Percentiles rank a stretch among this genome's conserved stretches.
Conservation (phyloP, 2,888 invertebrate species). For the Podotricha telesiphe region DNA sequence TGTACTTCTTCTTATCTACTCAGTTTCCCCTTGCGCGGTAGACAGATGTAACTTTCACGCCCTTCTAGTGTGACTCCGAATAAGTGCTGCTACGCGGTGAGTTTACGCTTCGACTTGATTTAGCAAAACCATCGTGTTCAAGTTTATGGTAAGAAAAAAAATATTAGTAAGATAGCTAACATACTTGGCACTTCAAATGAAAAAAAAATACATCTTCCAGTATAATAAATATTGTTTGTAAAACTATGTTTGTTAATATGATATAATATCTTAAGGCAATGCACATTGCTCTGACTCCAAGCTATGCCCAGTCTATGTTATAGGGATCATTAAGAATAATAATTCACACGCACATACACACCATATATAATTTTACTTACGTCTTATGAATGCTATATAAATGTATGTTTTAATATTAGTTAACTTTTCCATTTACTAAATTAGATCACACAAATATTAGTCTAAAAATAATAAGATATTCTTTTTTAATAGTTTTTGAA, state of each 20-base stretch:
- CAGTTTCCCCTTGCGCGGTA: slow-evolving; percentile 20
- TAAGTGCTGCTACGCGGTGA: slow-evolving; percentile 17
- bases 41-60: slow-evolving; percentile 23
- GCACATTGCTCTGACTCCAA: too few species aligned
- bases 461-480: too few species aligned
- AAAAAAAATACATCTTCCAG: not conserved
- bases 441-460: too few species aligned
- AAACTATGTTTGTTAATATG: not conserved
- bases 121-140: not conserved
- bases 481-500: too few species aligned
- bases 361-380: too few species aligned
- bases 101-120: not conserved
- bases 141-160: not conserved
- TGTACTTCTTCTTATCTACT: slow-evolving; percentile 21
- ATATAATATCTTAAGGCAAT: not conserved
- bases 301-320: not conserved
- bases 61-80: slow-evolving; percentile 19
- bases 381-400: too few species aligned
- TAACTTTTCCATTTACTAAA: too few species aligned
- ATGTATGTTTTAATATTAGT: too few species aligned
- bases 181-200: not conserved
- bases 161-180: not conserved
- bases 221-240: not conserved
- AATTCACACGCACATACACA: too few species aligned
- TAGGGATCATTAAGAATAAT: too few species aligned